Base-by-base conservation (phyloP, 2,888 invertebrate species). In the Dexiosoma caninum region DNA sequence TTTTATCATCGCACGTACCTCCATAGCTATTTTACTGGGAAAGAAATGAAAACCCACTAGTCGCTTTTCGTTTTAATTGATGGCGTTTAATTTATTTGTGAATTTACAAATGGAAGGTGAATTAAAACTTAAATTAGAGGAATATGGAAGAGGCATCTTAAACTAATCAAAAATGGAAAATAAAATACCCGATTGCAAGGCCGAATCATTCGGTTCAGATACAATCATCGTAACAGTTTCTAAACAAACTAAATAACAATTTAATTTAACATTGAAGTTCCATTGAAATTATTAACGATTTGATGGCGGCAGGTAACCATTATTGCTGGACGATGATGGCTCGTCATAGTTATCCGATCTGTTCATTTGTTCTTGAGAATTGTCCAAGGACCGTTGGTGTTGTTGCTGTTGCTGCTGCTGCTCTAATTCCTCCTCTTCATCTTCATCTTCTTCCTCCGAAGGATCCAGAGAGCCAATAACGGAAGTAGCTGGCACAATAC, bases 391-490 rank as follows among this genome's bases (percentile, higher is more conserved):
- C 14, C 80, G 77, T 55, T 83, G 84, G 14, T 81, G 82, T 37
- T 53, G 78, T 37, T 82, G 83, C 10, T 83, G 83, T 21, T 83
- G 81, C 40, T 57, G 78, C 30, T 83, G 83, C 4, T 83, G 82
- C 21, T 82, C 81, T 44, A n/a, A n/a, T n/a, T 44, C 32, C 12
- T 81, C 82, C 27, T 72, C 72, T n/a, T 83, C 83, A 12, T 86
- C 87, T 30, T 86, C 86, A 14, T 87, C 87, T 6, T 85, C 84
- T 67, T 86, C 87, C 49, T 88, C 86, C 14, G 85, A 84, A 0
- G 85, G 83, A 75, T 89, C 89, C 72, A 89, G 72, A 0, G 89
- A 88, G 4, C 89, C 89, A 16, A 89, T 86, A 23, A 90, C 90
- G 0, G 89, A 89, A 27, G 89, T 87, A 14, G 89, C 85, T 23